phyloP scores from a whole-genome alignment of 2,113 vertebrate genomes.

The Eupsittula cactorum region DNA sequence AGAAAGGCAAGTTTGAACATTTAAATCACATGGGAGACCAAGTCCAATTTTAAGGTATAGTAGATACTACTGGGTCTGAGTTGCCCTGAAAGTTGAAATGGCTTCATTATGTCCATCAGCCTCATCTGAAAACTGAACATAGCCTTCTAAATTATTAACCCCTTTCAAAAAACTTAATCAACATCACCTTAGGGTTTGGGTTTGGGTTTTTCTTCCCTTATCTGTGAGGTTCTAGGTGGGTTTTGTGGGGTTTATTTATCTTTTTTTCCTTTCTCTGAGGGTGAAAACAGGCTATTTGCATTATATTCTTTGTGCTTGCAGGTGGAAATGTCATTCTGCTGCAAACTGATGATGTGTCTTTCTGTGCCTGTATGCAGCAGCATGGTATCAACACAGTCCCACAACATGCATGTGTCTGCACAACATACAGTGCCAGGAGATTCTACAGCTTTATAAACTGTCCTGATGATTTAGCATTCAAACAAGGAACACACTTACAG shows the following conservation, averaged over 20 bases:
- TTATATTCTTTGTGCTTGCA: neutral
- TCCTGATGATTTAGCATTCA: neutral
- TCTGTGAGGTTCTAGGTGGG: neutral
- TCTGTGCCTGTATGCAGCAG: neutral
- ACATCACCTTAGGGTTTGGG: neutral
- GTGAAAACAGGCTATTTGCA: neutral
- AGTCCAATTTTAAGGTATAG: neutral
- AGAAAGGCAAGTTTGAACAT: neutral
- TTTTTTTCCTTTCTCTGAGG: neutral
- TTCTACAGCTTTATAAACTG: neutral
- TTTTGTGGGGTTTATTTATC: neutral
- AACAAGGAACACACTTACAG: neutral
- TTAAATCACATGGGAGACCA: neutral
- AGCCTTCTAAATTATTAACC: neutral
- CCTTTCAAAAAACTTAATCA: neutral
- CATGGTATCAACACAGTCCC: neutral
- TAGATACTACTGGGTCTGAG: neutral
- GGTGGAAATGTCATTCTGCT: neutral
- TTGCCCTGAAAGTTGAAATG: neutral
- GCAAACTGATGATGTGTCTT: neutral
- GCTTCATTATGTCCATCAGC: neutral
- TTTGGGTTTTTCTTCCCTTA: neutral
- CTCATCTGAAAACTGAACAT: neutral
- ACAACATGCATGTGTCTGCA: accelerated
- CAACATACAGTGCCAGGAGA: neutral